Evolutionary conservation across 2,888 invertebrate species (phyloP).

Genomic region (Nycteola revayana): DNA sequence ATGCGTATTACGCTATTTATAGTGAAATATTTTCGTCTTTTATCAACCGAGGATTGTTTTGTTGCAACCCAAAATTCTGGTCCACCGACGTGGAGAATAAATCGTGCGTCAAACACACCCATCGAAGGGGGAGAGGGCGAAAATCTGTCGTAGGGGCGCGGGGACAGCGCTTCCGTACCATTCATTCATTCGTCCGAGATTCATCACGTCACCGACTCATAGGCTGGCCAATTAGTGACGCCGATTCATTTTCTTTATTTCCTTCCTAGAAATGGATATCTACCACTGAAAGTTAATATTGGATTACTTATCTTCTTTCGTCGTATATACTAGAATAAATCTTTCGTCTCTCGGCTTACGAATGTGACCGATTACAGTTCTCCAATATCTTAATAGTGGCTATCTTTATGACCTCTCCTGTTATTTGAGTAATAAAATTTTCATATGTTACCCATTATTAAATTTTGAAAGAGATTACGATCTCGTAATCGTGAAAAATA

Average conservation of each 20-base stretch:
- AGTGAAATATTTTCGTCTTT: slow-evolving; percentile 31
- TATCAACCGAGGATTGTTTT: slow-evolving; percentile 39
- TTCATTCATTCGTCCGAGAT: slow-evolving; percentile 53
- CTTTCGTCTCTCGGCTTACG: slow-evolving; percentile 8
- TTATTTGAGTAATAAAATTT: slow-evolving; percentile 47
- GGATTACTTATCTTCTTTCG: slow-evolving; percentile 24
- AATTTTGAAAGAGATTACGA: slow-evolving; percentile 66
- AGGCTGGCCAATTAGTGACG: slow-evolving; percentile 52
- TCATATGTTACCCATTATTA: slow-evolving; percentile 60
- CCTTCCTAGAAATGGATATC: slow-evolving; percentile 25
- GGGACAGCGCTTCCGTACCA: slow-evolving; percentile 41
- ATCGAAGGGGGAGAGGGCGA: slow-evolving; percentile 52
- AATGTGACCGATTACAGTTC: slow-evolving; percentile 1
- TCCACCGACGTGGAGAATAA: slow-evolving; percentile 48
- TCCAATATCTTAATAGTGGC: slow-evolving; percentile 9
- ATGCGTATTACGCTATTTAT: neutral
- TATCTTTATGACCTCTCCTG: slow-evolving; percentile 11
- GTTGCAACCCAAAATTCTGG: slow-evolving; percentile 38
- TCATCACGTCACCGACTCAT: slow-evolving; percentile 54
- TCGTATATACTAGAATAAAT: too few species aligned
- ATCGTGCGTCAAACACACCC: slow-evolving; percentile 65
- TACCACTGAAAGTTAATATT: slow-evolving; percentile 23
- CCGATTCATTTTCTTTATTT: slow-evolving; percentile 50
- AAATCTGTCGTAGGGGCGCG: slow-evolving; percentile 50
- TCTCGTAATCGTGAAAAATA: slow-evolving; percentile 64